These are phyloP conservation scores for Hemibagrus wyckioides DNA, from an alignment of 2,113 vertebrate genomes.

Conservation along the genomic window DNA sequence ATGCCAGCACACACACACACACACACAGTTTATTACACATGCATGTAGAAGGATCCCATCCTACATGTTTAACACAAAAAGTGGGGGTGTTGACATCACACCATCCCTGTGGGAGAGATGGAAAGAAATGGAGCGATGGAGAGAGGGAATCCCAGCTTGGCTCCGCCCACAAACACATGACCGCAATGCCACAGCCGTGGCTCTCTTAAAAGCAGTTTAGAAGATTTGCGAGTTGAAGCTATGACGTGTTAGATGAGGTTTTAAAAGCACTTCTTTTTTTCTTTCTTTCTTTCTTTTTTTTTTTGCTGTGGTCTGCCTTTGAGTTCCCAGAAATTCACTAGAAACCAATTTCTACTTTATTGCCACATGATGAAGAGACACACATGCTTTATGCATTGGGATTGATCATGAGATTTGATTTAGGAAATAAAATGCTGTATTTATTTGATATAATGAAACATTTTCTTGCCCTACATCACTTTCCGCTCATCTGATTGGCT, in stretches of 20 bases:
- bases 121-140: background rate
- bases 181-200: constrained; percentile 40
- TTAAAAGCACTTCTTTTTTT: constrained; percentile 31
- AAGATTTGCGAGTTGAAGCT: constrained; percentile 19
- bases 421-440: background rate
- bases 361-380: constrained; percentile 35
- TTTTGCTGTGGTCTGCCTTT: constrained; percentile 24
- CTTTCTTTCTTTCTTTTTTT: constrained; percentile 32
- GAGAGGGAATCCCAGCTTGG: constrained; percentile 12
- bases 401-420: constrained; percentile 24
- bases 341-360: constrained; percentile 52
- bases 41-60: background rate
- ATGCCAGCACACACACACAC: constrained; percentile 19
- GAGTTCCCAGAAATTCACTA: constrained; percentile 38
- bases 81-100: no score
- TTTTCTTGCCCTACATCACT: background rate
- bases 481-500: background rate
- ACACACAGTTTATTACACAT: background rate
- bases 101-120: background rate
- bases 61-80: constrained; percentile 15
- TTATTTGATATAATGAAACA: background rate
- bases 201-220: constrained; percentile 38
- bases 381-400: constrained; percentile 33
- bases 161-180: constrained; percentile 28
- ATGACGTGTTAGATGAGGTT: constrained; percentile 1